Evolutionary conservation across 1,140 invertebrate species (phyloP).

Genomic region (Aphelenchoides fujianensis): DNA sequence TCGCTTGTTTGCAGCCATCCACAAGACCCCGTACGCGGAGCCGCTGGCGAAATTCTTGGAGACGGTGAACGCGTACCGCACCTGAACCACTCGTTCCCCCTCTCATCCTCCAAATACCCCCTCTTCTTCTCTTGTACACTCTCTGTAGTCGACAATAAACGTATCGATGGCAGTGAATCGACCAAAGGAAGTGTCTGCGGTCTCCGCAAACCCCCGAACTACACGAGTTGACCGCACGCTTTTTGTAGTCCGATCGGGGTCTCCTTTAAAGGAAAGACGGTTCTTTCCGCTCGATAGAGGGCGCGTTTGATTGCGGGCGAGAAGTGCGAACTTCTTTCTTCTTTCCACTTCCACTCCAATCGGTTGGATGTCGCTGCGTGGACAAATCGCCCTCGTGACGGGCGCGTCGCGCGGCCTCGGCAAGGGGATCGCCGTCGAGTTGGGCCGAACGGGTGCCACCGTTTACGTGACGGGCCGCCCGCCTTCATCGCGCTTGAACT

Average conservation of each 20-base stretch:
- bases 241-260: no score
- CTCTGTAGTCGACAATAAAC: neutral
- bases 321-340: no score
- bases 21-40: no score
- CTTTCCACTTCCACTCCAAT: no score
- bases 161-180: no score
- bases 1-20: neutral
- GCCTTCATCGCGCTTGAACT: neutral
- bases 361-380: slow-evolving; percentile 28
- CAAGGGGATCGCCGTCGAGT: slow-evolving; percentile 25
- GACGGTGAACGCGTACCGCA: neutral
- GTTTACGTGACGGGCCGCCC: slow-evolving; percentile 62
- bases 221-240: neutral
- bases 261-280: neutral
- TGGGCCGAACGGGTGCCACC: slow-evolving; percentile 17
- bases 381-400: slow-evolving; percentile 63
- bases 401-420: slow-evolving; percentile 61
- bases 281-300: no score
- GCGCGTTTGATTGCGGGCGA: no score
- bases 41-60: neutral
- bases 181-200: no score
- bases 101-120: neutral
- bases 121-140: no score
- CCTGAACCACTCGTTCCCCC: no score
- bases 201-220: neutral